Evolutionary conservation across 2,888 invertebrate species (phyloP), one percentile per base, ranked within the genome.

Genomic region (Dolichomitus sp.): DNA sequence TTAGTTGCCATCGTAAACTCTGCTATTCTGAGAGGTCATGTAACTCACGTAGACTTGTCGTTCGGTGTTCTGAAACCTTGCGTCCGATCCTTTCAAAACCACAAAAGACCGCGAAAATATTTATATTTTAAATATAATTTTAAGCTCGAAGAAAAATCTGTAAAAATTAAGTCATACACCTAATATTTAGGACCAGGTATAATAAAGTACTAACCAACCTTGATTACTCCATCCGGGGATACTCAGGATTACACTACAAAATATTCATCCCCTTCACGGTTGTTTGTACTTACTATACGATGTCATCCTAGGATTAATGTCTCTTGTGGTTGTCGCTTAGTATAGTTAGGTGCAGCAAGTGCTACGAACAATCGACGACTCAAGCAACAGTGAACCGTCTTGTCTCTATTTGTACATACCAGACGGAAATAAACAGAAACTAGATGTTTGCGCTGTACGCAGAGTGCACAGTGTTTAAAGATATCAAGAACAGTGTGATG

Each of bases 241-340:
- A 33, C 6, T 6, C 33, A 33, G 6, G 12, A 14, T 12, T 45
- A n/a, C 45, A 4, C 45, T 45, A 14, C 45, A 48, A 17, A 17
- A 27, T 76, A 66, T 81, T 72, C 72, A 52, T 76, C 27, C 52
- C 37, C 77, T 66, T 48, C 37, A 30, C 63, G 30, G 48, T 30
- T 33, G 48, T 48, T 72, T 72, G 33, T 65, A 42, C 59, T 59
- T 50, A 11, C 19, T 59, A 61, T 50, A 14, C 19, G 17, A 27
- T 40, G 48, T 77, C 59, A 30, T 66, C 42, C 33, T 6, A 69
- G 72, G 76, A 81, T 77, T 68, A 68, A 50, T 68, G 61, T 68
- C 66, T 72, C 17, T 70, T 37, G 57, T 57, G 12, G 57, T 12
- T 81, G 72, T 59, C 57, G 23, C 66, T 59, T 11, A 14, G 45